phyloP scores from a whole-genome alignment of 2,113 vertebrate species.

The Urocynchramus pylzowi region DNA sequence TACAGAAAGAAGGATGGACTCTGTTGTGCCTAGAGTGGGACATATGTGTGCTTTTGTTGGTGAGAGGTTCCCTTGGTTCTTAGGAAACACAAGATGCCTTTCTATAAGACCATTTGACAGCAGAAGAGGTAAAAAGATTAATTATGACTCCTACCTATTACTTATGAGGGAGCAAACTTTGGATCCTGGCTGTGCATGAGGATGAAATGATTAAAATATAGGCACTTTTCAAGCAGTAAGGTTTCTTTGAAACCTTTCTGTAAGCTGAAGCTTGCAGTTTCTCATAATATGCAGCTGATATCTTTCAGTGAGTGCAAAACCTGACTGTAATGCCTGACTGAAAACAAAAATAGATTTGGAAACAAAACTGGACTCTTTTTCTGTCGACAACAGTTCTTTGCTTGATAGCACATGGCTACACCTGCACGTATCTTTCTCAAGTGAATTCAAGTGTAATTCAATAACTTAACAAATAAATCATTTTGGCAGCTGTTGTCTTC shows the following conservation, averaged over 20 bases:
- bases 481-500: background rate
- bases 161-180: background rate
- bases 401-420: background rate
- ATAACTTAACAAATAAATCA: constrained; percentile 11
- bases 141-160: background rate
- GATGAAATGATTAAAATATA: background rate
- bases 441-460: constrained; percentile 17
- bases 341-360: constrained; percentile 16
- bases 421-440: background rate
- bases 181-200: background rate
- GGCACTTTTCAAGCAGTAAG: background rate
- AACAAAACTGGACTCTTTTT: background rate
- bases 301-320: background rate
- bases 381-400: background rate
- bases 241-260: background rate
- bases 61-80: background rate
- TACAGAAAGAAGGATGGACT: background rate
- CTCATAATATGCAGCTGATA: background rate
- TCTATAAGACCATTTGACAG: background rate
- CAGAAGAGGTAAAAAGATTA: background rate
- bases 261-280: background rate
- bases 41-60: background rate
- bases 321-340: background rate
- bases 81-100: background rate
- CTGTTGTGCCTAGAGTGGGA: background rate